These are phyloP conservation scores for Pemphredon lugubris DNA, from an alignment of 2,888 invertebrate genomes.

Conservation along the genomic window DNA sequence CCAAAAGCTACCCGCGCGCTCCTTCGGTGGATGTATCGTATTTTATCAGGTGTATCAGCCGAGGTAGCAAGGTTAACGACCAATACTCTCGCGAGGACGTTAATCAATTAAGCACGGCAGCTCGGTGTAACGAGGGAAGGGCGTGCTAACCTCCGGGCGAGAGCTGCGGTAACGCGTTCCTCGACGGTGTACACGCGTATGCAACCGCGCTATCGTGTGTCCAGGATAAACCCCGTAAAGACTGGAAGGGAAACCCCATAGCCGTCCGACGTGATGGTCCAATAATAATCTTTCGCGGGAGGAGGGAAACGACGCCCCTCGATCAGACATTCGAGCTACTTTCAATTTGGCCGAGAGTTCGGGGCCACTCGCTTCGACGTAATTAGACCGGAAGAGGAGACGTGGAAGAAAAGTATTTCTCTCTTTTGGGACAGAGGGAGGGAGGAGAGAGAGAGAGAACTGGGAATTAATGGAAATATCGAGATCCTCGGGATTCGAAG, in stretches of 20 bases:
- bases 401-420: no score
- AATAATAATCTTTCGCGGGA: background rate
- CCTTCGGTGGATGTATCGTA: background rate
- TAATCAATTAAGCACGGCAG: slow-evolving; percentile 47
- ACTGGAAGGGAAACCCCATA: background rate
- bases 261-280: background rate
- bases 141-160: slow-evolving; percentile 1
- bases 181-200: background rate
- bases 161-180: background rate
- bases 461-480: slow-evolving; percentile 11
- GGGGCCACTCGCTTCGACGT: background rate
- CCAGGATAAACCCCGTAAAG: slow-evolving; percentile 3
- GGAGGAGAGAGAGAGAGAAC: no score
- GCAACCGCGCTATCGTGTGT: background rate
- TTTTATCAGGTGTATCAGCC: slow-evolving; percentile 36
- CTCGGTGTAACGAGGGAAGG: slow-evolving; percentile 42
- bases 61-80: slow-evolving; percentile 34
- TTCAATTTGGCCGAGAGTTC: background rate
- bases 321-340: slow-evolving; percentile 5
- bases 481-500: background rate
- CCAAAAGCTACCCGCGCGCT: slow-evolving; percentile 35
- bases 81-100: slow-evolving; percentile 38
- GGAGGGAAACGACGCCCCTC: slow-evolving; percentile 4
- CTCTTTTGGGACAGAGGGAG: no score
- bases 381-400: no score